phyloP scores from a whole-genome alignment of 2,797 vertebrate species.

The Adelosebastes latens region DNA sequence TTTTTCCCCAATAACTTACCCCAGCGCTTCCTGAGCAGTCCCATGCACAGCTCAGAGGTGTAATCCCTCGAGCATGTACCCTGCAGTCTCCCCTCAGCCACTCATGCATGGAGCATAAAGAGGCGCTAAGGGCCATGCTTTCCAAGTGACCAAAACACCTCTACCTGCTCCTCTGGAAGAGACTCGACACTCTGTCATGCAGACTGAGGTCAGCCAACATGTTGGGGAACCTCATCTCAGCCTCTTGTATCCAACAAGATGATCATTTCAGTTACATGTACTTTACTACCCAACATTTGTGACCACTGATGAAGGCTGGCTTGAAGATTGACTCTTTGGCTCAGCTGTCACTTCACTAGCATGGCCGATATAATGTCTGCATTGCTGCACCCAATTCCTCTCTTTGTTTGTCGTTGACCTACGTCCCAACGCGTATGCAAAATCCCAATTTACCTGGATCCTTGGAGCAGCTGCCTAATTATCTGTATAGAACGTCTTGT shows the following conservation, averaged over 20 bases:
- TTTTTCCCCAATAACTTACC: constrained; percentile 17
- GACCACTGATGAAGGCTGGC: neutral
- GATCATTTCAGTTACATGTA: neutral
- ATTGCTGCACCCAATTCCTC: neutral
- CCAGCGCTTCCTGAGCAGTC: constrained; percentile 25
- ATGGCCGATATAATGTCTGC: neutral
- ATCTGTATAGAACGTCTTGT: neutral
- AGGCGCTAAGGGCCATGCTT: neutral
- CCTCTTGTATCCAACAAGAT: neutral
- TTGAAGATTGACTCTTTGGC: neutral
- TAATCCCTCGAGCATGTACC: neutral
- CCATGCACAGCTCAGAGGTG: constrained; percentile 12
- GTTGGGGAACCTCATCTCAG: neutral
- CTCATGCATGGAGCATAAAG: neutral
- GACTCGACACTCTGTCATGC: neutral
- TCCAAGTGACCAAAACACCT: neutral
- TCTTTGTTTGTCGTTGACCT: neutral
- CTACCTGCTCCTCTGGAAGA: neutral
- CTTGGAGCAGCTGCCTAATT: neutral
- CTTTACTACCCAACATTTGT: neutral
- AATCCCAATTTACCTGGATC: neutral
- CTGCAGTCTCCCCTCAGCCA: constrained; percentile 12
- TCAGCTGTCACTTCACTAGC: neutral
- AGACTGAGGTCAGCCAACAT: constrained; percentile 1
- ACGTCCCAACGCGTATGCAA: neutral